phyloP scores from a whole-genome alignment of 2,113 vertebrate genomes.

The Dipodomys spectabilis region DNA sequence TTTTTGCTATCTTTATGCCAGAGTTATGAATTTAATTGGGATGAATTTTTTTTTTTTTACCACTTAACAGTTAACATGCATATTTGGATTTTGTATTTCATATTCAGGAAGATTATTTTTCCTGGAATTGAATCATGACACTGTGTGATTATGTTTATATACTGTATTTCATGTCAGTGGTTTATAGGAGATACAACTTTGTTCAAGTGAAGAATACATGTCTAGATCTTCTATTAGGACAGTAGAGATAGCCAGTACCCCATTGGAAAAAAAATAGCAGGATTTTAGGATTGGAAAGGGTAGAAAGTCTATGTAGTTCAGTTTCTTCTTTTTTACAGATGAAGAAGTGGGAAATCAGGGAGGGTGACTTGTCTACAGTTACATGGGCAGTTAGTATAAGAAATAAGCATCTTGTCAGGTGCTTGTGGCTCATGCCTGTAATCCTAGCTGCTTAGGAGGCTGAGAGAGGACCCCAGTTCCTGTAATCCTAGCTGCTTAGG shows the following conservation, averaged over 20 bases:
- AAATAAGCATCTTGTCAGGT: background rate
- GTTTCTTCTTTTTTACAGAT: background rate
- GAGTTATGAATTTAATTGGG: background rate
- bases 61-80: background rate
- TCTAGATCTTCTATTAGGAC: background rate
- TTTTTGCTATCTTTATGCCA: background rate
- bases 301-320: background rate
- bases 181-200: background rate
- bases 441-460: too few relatives aligned
- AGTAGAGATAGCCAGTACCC: background rate
- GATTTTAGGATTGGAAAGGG: background rate
- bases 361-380: background rate
- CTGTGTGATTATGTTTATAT: slow-evolving; percentile 38
- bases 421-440: too few relatives aligned
- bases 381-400: background rate
- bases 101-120: slow-evolving; percentile 52
- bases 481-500: too few relatives aligned
- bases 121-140: slow-evolving; percentile 48
- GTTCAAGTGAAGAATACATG: slow-evolving; percentile 3
- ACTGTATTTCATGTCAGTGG: background rate
- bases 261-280: slow-evolving; percentile 3
- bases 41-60: too few relatives aligned
- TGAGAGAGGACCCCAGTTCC: too few relatives aligned
- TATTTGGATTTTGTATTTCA: slow-evolving; percentile 43
- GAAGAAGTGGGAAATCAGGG: slow-evolving; percentile 7